Percentiles rank a stretch among this genome's conserved stretches.
phyloP scores from a whole-genome alignment of 2,888 invertebrate genomes.

The Philhelius pedissequus region DNA sequence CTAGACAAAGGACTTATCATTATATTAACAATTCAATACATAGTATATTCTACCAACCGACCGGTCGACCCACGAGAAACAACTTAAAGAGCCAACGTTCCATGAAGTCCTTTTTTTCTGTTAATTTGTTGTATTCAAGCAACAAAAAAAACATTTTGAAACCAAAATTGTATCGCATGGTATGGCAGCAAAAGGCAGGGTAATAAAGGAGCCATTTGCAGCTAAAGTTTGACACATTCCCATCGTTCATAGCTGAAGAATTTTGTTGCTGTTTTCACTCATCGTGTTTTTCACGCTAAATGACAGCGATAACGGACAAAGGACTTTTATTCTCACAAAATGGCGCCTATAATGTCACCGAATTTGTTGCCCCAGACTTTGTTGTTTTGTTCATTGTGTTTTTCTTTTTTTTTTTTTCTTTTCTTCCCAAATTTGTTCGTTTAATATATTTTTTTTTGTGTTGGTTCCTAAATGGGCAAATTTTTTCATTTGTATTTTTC shows the following conservation, averaged over 20 bases:
- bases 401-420: not conserved
- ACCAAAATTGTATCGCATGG: constrained; percentile 42
- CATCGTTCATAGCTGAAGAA: constrained; percentile 3
- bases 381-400: constrained; percentile 30
- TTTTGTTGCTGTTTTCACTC: not conserved
- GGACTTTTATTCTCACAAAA: constrained; percentile 43
- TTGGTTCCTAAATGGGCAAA: not conserved
- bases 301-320: constrained; percentile 45
- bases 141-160: not conserved
- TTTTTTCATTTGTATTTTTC: not conserved
- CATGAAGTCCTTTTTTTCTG: constrained; percentile 4
- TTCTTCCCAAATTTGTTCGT: constrained; percentile 4
- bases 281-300: constrained; percentile 9
- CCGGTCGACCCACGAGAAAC: not conserved
- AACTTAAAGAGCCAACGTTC: constrained; percentile 13
- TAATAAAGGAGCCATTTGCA: constrained; percentile 60
- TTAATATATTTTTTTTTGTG: constrained; percentile 11
- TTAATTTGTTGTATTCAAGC: not conserved
- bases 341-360: constrained; percentile 43
- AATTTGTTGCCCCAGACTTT: not conserved
- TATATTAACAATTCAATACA: constrained; percentile 46
- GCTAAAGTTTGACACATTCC: constrained; percentile 54
- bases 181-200: constrained; percentile 22
- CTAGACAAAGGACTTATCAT: constrained; percentile 29
- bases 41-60: not conserved